These are phyloP conservation scores for Cydia splendana DNA, from an alignment of 1,140 invertebrate genomes.

Conservation along the genomic window DNA sequence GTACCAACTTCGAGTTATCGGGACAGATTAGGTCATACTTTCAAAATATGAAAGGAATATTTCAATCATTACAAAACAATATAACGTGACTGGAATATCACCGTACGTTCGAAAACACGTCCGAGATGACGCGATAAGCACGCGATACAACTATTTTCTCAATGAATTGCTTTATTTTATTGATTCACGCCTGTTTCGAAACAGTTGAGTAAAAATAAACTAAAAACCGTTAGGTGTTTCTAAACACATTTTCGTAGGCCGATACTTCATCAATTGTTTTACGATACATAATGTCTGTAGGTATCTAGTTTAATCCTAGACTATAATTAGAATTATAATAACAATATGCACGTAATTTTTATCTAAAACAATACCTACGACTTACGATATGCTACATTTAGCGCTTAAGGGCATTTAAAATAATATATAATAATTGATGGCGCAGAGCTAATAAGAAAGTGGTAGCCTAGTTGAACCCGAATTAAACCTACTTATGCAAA, in stretches of 20 bases:
- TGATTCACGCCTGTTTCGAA: slow-evolving; percentile 7
- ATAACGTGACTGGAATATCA: slow-evolving; percentile 48
- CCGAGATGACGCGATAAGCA: slow-evolving; percentile 50
- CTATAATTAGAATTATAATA: not conserved
- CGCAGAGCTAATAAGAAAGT: not conserved
- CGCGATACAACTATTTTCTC: slow-evolving; percentile 57
- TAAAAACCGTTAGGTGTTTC: not conserved
- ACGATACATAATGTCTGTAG: no score
- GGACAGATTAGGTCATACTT: not conserved
- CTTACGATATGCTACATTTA: not conserved
- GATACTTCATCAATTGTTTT: not conserved
- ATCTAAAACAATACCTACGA: not conserved
- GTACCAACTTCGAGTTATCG: not conserved
- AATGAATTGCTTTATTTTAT: slow-evolving; percentile 45
- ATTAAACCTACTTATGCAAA: not conserved
- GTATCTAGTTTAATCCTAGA: not conserved
- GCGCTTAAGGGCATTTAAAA: not conserved
- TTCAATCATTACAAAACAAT: slow-evolving; percentile 42
- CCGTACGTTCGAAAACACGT: slow-evolving; percentile 37
- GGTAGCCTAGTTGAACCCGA: not conserved
- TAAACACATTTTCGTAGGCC: not conserved
- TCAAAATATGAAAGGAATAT: not conserved
- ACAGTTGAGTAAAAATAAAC: slow-evolving; percentile 15
- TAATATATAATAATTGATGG: not conserved
- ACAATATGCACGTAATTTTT: not conserved